Evolutionary conservation across 35 echinoderm and acorn worm genomes (phyloP), one percentile per base, ranked within the genome.

Genomic region (Lytechinus pictus): DNA sequence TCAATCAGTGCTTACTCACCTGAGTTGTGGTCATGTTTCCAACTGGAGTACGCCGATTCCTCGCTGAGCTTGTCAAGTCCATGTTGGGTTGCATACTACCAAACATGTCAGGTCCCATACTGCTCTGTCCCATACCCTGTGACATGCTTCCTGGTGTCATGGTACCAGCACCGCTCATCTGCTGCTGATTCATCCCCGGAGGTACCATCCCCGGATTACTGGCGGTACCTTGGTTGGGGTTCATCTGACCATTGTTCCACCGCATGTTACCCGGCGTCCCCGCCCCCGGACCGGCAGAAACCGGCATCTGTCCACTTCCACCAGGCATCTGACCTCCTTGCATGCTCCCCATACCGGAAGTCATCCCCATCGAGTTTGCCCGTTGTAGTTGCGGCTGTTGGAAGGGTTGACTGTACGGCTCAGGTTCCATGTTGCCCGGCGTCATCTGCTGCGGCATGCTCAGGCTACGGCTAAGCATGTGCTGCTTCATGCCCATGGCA

Each of bases 371-470:
- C 55, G 95, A 61, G 86, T 61, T 91, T 9, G 92, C 92, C 54
- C 92, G 52, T 57, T 96, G 95, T 11, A 92, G 95, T 28, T 96
- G 95, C 13, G 54, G 95, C 27, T 91, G 95, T 54, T 91, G 95
- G 27, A 92, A 91, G 12, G 54, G 87, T 53, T 92, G 87, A 6
- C 58, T 29, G 44, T 96, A 96, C 89, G 56, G 89, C 16, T 61
- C 87, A 8, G 54, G 88, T 14, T 66, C 92, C 90, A 95, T 95
- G 52, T 57, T 89, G 55, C 95, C 95, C 28, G 96, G 96, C 53
- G 90, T 97, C 94, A 97, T 95, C 51, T 91, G 53, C 90, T 97
- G 96, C 24, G 96, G 96, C 91, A 97, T 94, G 53, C 96, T 97
- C 90, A 97, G 91, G 61, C 94, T 95, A 89, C 96, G 33, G 91